Percentiles rank a stretch among this genome's conserved stretches.
These are phyloP conservation scores for Theocolax elegans DNA, from an alignment of 1,140 invertebrate genomes.

Conservation along the genomic window DNA sequence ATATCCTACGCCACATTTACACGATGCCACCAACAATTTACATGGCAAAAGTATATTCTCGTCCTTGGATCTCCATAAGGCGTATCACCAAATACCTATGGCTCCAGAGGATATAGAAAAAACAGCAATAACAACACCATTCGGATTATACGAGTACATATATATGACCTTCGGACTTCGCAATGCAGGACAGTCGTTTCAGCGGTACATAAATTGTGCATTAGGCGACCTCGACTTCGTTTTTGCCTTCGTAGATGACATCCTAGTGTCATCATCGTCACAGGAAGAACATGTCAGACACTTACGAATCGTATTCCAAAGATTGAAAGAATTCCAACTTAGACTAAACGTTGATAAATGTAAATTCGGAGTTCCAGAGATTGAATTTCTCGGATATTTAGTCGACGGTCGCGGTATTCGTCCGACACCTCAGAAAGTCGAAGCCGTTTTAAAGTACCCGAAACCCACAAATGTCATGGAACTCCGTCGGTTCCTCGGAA, in stretches of 20 bases:
- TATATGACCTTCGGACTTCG: too few relatives aligned
- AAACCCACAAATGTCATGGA: background rate
- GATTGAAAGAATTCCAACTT: background rate
- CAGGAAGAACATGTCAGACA: background rate
- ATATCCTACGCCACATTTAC: background rate
- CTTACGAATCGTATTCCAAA: background rate
- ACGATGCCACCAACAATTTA: too few relatives aligned
- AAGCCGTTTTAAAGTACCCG: background rate
- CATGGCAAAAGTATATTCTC: too few relatives aligned
- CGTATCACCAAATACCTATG: background rate
- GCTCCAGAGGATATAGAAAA: background rate
- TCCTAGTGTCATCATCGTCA: background rate
- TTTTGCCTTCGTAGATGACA: background rate
- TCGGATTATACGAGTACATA: too few relatives aligned
- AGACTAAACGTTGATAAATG: background rate
- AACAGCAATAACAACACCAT: too few relatives aligned
- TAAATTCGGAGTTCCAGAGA: background rate
- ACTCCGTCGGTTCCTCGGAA: background rate
- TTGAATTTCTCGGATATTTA: background rate
- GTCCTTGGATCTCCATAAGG: too few relatives aligned
- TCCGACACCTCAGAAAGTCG: background rate
- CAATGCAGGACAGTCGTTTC: background rate
- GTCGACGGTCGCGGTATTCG: background rate
- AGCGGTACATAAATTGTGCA: background rate
- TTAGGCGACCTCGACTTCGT: background rate